A percentile compares a stretch with the other conserved stretches of the same genome.
phyloP scores from a whole-genome alignment of 2,888 invertebrate species.

The Adelognathus sp. region DNA sequence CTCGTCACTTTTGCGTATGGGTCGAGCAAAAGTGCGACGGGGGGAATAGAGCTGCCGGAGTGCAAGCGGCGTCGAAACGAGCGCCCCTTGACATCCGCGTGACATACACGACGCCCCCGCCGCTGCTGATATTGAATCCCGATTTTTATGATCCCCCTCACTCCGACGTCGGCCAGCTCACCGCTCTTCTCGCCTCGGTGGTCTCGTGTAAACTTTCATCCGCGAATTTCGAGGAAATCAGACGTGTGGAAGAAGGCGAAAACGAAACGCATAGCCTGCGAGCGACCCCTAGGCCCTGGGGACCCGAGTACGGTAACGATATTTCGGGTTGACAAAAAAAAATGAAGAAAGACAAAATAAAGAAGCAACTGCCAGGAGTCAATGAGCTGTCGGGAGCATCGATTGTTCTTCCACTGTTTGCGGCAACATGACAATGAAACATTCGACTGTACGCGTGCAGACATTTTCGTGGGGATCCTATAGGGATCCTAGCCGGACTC shows the following conservation, averaged over 20 bases:
- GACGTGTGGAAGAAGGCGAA: conserved; percentile 55
- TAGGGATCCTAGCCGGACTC: no score
- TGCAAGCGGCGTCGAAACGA: conserved; percentile 53
- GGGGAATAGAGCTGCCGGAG: conserved; percentile 34
- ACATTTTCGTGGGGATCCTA: no score
- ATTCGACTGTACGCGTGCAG: no score
- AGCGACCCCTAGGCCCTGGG: neutral
- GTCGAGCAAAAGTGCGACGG: conserved; percentile 6
- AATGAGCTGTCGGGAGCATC: neutral
- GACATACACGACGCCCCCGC: conserved; percentile 67
- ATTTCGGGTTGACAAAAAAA: neutral
- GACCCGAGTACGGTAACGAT: neutral
- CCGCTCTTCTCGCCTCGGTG: conserved; percentile 44
- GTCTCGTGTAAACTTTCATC: conserved; percentile 79
- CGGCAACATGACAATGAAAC: neutral
- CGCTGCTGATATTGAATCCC: conserved; percentile 79
- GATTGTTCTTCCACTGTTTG: neutral
- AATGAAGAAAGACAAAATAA: neutral
- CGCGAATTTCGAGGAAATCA: conserved; percentile 79
- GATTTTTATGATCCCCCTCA: conserved; percentile 79
- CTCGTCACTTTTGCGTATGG: no score
- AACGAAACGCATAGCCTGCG: neutral
- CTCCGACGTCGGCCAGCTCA: conserved; percentile 56
- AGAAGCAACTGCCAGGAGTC: no score
- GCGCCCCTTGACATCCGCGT: conserved; percentile 67